These are phyloP conservation scores for Lipotes vexillifer DNA, from an alignment of 2,113 vertebrate species.

Conservation along the genomic window DNA sequence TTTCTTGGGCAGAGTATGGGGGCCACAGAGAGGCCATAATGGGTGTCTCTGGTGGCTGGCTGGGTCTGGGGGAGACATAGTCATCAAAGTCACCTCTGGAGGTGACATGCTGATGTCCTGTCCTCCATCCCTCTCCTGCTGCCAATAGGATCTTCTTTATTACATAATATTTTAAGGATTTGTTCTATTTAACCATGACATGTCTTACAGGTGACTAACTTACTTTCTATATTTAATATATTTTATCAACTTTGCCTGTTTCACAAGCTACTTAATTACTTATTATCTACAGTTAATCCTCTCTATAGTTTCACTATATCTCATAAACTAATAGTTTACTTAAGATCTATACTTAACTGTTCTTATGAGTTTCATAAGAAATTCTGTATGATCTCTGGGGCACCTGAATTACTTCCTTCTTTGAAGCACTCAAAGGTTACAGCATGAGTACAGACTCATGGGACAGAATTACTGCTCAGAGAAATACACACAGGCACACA, in stretches of 20 bases:
- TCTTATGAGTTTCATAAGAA: not conserved
- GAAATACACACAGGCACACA: not conserved
- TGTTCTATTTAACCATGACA: not conserved
- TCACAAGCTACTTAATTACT: not conserved
- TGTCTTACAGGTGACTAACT: not conserved
- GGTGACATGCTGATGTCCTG: not conserved
- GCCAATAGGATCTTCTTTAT: not conserved
- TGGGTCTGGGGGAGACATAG: not conserved
- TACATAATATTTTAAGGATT: not conserved
- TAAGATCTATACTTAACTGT: not conserved
- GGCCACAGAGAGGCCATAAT: no score
- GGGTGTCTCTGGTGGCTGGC: not conserved
- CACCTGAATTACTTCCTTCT: not conserved
- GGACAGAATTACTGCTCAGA: not conserved
- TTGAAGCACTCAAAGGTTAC: not conserved
- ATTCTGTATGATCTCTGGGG: not conserved
- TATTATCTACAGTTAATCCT: not conserved
- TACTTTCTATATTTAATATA: not conserved
- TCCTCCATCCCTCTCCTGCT: not conserved
- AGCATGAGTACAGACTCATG: accelerated
- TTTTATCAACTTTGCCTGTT: not conserved
- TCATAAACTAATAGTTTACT: not conserved
- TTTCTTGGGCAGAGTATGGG: not conserved
- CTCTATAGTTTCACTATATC: not conserved
- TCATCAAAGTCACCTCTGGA: no score